Percentiles rank a stretch among this genome's conserved stretches.
Evolutionary conservation across 1,140 invertebrate genomes (phyloP).

Genomic region (Idris sp.): DNA sequence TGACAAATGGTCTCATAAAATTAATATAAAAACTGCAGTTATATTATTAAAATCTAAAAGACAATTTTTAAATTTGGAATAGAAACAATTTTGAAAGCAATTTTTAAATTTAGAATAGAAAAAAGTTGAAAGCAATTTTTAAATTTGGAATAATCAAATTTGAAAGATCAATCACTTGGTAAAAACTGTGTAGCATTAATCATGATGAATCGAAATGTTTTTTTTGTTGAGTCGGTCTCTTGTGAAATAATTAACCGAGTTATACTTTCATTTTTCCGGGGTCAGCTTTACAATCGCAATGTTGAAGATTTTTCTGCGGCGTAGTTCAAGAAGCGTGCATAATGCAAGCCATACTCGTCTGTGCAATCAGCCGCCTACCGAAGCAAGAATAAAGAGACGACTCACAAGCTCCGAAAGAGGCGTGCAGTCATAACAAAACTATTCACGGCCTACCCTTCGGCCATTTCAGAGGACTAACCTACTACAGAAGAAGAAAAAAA

Average conservation of each 20-base stretch:
- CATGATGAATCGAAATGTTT: too few relatives aligned
- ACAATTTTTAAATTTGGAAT: too few relatives aligned
- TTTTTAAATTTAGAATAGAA: too few relatives aligned
- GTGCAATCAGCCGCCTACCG: constrained; percentile 53
- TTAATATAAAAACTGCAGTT: too few relatives aligned
- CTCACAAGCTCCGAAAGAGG: constrained; percentile 13
- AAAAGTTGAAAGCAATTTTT: too few relatives aligned
- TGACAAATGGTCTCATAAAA: too few relatives aligned
- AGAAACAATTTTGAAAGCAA: too few relatives aligned
- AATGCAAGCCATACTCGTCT: constrained; percentile 25
- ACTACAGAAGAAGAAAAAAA: constrained; percentile 27
- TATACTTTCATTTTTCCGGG: constrained; percentile 1
- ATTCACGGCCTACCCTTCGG: constrained; percentile 41
- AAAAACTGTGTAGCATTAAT: too few relatives aligned
- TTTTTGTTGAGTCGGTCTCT: too few relatives aligned
- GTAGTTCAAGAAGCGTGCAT: constrained; percentile 40
- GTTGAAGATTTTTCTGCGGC: constrained; percentile 27
- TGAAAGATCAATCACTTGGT: too few relatives aligned
- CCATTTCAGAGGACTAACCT: constrained; percentile 31
- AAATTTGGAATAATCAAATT: too few relatives aligned
- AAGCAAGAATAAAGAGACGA: constrained; percentile 36
- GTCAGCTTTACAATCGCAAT: background rate
- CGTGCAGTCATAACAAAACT: constrained; percentile 55
- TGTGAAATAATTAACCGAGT: constrained; percentile 1
- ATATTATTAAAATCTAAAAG: too few relatives aligned